Percentiles rank a stretch among this genome's conserved stretches.
phyloP scores from a whole-genome alignment of 2,797 vertebrate species.

The Sebastes baramenuke region DNA sequence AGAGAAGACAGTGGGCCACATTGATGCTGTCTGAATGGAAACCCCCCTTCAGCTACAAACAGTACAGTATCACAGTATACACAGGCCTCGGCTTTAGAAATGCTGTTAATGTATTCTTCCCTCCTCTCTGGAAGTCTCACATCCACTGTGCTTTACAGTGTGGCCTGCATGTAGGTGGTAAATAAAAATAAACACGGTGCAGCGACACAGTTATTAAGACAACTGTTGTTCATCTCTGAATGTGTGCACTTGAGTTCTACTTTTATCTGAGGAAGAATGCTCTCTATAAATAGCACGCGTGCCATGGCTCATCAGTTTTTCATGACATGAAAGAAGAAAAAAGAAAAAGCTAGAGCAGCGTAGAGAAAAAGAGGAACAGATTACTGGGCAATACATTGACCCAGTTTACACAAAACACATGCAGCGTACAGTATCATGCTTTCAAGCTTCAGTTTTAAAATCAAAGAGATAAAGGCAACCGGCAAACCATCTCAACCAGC shows the following conservation, averaged over 20 bases:
- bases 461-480: background rate
- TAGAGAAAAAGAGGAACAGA: background rate
- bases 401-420: slow-evolving; percentile 38
- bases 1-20: slow-evolving; percentile 59
- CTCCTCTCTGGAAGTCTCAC: slow-evolving; percentile 8
- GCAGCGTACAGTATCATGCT: background rate
- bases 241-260: slow-evolving; percentile 3
- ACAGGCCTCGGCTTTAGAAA: slow-evolving; percentile 48
- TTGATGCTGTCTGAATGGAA: slow-evolving; percentile 66
- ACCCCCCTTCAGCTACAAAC: slow-evolving; percentile 59
- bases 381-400: slow-evolving; percentile 31
- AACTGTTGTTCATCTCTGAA: slow-evolving; percentile 12
- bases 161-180: background rate
- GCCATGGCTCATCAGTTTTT: slow-evolving; percentile 70
- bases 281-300: slow-evolving; percentile 60
- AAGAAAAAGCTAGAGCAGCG: slow-evolving; percentile 1
- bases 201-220: slow-evolving; percentile 14
- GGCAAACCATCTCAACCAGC: slow-evolving; percentile 17
- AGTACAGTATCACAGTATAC: slow-evolving; percentile 57
- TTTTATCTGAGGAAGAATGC: slow-evolving; percentile 37
- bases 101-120: slow-evolving; percentile 30
- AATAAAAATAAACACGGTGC: slow-evolving; percentile 39
- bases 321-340: slow-evolving; percentile 42
- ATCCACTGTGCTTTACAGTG: slow-evolving; percentile 6
- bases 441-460: background rate